A percentile compares a stretch with the other conserved stretches of the same genome.
phyloP scores from a whole-genome alignment of 2,797 vertebrate genomes.

The Mormyrops attenuatus region DNA sequence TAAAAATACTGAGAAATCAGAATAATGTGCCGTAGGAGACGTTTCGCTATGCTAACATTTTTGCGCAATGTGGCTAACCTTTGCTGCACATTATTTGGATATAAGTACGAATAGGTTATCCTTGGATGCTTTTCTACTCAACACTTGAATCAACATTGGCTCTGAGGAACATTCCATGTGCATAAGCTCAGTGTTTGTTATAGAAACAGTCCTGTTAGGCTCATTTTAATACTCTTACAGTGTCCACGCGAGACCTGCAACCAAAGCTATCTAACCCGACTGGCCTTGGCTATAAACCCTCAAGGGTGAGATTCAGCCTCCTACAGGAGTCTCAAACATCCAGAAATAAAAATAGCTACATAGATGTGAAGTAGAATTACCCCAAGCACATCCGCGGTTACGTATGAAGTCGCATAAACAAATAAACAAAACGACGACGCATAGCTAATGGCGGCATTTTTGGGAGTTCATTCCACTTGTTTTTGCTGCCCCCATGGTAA shows the following conservation, averaged over 20 bases:
- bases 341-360: background rate
- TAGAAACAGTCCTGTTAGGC: background rate
- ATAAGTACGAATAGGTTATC: conserved; percentile 8
- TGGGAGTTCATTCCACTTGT: background rate
- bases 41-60: background rate
- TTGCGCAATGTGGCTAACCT: background rate
- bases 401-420: background rate
- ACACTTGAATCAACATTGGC: conserved; percentile 18
- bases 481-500: background rate
- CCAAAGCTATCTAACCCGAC: background rate
- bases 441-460: background rate
- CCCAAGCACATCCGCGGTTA: background rate
- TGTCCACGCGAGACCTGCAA: background rate
- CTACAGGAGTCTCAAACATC: background rate
- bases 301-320: background rate
- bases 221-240: conserved; percentile 1
- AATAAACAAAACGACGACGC: background rate
- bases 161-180: conserved; percentile 12
- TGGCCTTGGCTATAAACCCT: background rate
- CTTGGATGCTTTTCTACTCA: background rate
- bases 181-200: conserved; percentile 10
- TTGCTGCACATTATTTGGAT: background rate
- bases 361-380: background rate
- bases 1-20: background rate
- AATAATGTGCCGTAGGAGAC: background rate